Percentiles rank a stretch among this genome's conserved stretches.
Conservation (phyloP, 2,113 vertebrate genomes). For the Nematolebias whitei region DNA sequence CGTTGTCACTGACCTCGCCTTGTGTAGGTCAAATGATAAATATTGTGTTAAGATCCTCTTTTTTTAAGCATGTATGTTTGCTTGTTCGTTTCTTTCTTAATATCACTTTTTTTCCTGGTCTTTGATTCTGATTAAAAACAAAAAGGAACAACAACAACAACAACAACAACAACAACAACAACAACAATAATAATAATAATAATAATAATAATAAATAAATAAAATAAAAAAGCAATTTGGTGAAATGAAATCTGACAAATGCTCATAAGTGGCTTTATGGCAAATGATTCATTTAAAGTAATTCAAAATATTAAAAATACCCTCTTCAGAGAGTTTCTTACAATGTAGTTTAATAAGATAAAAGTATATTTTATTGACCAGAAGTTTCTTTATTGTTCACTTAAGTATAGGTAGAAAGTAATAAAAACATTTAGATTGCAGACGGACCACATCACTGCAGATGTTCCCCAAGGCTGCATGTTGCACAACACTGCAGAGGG, state of each 20-base stretch:
- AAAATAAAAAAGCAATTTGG: neutral
- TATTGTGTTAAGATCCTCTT: no score
- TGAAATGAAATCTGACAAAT: neutral
- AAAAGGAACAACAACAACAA: neutral
- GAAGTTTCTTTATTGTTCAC: neutral
- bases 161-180: neutral
- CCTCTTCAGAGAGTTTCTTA: no score
- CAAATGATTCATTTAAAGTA: no score
- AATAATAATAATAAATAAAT: no score
- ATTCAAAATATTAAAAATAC: no score
- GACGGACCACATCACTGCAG: constrained; percentile 18
- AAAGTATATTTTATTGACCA: neutral
- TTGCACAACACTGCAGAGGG: constrained; percentile 28
- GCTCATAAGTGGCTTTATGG: no score
- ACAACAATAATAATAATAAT: neutral
- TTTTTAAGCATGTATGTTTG: no score
- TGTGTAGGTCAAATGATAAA: no score
- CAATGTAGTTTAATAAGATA: neutral
- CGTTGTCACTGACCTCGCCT: no score
- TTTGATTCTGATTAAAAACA: no score
- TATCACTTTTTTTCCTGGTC: no score
- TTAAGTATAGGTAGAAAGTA: neutral
- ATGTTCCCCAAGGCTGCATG: constrained; percentile 29
- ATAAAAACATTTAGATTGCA: constrained; percentile 21
- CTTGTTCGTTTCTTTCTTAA: no score